Evolutionary conservation across 2,797 vertebrate genomes (phyloP).

Genomic region (Pseudotriccus pelzelni): DNA sequence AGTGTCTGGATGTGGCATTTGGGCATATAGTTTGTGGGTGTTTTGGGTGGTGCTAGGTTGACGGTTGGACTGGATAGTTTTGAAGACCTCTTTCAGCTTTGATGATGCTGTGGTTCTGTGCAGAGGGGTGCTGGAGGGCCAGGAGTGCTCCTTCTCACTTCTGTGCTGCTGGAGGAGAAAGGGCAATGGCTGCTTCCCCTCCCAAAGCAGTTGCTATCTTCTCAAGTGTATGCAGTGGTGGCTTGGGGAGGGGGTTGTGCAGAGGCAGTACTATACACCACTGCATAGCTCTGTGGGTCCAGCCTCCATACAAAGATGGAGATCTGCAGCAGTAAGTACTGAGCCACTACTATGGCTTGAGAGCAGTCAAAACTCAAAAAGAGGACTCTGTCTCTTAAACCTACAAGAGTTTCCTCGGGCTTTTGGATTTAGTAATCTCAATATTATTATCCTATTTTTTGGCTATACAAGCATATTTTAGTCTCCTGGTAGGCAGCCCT

Average conservation of each 20-base stretch:
- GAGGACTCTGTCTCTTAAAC: background rate
- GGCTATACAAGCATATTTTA: background rate
- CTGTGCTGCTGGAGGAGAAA: fast-evolving
- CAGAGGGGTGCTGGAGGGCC: background rate
- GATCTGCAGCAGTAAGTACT: background rate
- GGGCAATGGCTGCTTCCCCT: background rate
- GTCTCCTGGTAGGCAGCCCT: background rate
- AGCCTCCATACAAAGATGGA: background rate
- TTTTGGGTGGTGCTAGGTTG: background rate
- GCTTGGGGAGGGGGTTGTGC: fast-evolving
- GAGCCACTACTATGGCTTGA: background rate
- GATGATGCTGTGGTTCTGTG: background rate
- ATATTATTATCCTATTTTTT: background rate
- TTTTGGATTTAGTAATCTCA: background rate
- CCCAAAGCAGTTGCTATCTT: background rate
- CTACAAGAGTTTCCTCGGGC: background rate
- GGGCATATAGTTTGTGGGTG: background rate
- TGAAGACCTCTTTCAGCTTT: background rate
- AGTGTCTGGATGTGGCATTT: background rate
- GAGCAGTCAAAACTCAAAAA: background rate
- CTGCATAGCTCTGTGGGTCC: fast-evolving
- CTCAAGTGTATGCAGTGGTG: background rate
- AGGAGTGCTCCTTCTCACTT: background rate
- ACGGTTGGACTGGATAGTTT: background rate
- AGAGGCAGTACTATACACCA: background rate